A percentile compares a stretch with the other conserved stretches of the same genome.
phyloP scores from a whole-genome alignment of 2,113 vertebrate genomes.

The Pteropus alecto region DNA sequence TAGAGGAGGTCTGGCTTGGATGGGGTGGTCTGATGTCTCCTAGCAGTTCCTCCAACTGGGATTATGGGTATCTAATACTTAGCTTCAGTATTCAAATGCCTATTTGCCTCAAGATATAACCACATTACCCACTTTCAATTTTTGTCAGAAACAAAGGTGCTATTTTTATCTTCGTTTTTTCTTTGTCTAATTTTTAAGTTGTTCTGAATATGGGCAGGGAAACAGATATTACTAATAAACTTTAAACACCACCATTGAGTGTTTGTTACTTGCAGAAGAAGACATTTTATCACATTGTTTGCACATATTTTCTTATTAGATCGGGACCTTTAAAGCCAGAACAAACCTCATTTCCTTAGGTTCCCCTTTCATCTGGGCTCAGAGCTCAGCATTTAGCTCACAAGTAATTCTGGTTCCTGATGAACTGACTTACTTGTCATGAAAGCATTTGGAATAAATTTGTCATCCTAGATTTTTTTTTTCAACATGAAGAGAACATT shows the following conservation, averaged over 20 bases:
- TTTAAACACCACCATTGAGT: background rate
- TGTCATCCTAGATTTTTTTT: background rate
- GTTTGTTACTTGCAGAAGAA: background rate
- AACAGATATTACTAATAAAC: background rate
- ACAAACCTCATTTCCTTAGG: background rate
- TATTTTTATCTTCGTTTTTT: background rate
- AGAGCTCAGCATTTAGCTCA: background rate
- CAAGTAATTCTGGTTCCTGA: background rate
- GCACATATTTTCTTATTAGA: background rate
- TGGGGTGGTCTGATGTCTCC: accelerated
- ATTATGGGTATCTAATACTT: background rate
- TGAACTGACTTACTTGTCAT: background rate
- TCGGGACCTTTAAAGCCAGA: background rate
- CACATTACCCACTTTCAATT: background rate
- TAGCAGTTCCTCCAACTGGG: accelerated
- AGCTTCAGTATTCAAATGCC: background rate
- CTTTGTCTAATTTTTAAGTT: background rate
- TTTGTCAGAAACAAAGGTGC: background rate
- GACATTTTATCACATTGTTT: background rate
- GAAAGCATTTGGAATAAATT: background rate
- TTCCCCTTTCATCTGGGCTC: background rate
- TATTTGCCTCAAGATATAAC: background rate
- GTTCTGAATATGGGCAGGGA: background rate
- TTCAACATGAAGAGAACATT: background rate
- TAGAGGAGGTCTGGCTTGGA: background rate